Evolutionary conservation across 2,113 vertebrate species (phyloP).

Genomic region (Addax nasomaculatus): DNA sequence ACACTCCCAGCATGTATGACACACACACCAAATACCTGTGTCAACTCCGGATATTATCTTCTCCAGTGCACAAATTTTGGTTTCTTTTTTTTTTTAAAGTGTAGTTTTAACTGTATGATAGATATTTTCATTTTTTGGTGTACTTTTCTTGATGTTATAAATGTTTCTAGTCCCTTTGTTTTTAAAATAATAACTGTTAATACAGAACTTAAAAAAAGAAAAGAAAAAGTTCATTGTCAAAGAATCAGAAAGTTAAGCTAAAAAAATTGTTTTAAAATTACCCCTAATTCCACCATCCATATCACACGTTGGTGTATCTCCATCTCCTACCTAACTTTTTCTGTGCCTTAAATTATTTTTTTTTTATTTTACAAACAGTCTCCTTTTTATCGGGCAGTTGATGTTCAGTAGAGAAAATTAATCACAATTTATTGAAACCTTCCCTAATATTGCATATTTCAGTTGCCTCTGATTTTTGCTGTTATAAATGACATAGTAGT

Average conservation of each 20-base stretch:
- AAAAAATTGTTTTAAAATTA: neutral
- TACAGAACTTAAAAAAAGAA: neutral
- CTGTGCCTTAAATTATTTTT: neutral
- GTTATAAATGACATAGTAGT: neutral
- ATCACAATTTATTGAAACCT: neutral
- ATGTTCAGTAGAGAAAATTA: neutral
- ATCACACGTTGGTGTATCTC: neutral
- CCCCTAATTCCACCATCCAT: neutral
- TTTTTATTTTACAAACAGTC: neutral
- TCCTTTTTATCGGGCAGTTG: neutral
- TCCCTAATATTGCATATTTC: neutral
- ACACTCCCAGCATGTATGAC: neutral
- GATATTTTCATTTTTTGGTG: conserved; percentile 6
- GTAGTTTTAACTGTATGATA: neutral
- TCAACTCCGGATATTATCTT: neutral
- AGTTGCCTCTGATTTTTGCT: neutral
- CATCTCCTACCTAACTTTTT: neutral
- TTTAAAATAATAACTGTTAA: conserved; percentile 25
- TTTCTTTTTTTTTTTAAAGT: neutral
- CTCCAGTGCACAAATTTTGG: neutral
- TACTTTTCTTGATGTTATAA: neutral
- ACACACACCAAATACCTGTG: neutral
- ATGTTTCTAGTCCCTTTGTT: neutral
- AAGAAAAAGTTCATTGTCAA: neutral
- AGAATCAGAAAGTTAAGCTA: neutral